Conservation (phyloP, 2,888 invertebrate genomes). For the Drosophila lacicola region DNA sequence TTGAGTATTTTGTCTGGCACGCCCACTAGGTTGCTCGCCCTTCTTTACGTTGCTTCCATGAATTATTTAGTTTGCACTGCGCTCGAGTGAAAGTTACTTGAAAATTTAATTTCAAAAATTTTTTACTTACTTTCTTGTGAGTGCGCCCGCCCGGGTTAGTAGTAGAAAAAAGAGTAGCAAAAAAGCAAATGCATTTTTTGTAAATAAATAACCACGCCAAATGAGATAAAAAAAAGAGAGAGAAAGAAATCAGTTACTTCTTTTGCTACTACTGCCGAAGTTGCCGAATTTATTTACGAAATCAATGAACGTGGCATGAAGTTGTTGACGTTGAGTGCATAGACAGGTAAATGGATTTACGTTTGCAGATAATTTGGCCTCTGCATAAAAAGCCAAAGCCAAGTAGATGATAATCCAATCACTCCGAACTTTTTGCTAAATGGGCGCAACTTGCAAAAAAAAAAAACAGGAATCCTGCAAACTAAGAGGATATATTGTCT, state of each 20-base stretch:
- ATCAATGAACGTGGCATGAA: constrained; percentile 61
- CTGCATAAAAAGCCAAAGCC: constrained; percentile 12
- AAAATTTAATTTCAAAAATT: constrained; percentile 76
- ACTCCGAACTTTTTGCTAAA: constrained; percentile 20
- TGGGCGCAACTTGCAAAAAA: constrained; percentile 16
- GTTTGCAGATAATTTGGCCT: constrained; percentile 44
- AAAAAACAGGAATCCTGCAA: not conserved
- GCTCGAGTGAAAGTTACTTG: constrained; percentile 79
- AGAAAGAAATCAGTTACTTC: constrained; percentile 18
- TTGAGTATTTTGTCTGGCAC: constrained; percentile 41
- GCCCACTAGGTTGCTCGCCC: constrained; percentile 21
- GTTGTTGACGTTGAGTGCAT: constrained; percentile 50
- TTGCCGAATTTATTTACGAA: constrained; percentile 66
- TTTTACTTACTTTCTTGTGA: constrained; percentile 48
- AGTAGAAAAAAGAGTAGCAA: constrained; percentile 8
- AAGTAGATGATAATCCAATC: constrained; percentile 34
- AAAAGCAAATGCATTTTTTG: constrained; percentile 66
- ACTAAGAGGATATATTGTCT: constrained; percentile 41
- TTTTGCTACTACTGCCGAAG: constrained; percentile 27
- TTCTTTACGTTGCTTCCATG: constrained; percentile 55
- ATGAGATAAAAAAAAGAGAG: constrained; percentile 60
- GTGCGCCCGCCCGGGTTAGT: constrained; percentile 29
- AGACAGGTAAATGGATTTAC: constrained; percentile 51
- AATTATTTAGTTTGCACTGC: constrained; percentile 80
- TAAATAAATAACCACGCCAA: constrained; percentile 70